Evolutionary conservation across 2,888 invertebrate species (phyloP).

Genomic region (Idaea biselata): DNA sequence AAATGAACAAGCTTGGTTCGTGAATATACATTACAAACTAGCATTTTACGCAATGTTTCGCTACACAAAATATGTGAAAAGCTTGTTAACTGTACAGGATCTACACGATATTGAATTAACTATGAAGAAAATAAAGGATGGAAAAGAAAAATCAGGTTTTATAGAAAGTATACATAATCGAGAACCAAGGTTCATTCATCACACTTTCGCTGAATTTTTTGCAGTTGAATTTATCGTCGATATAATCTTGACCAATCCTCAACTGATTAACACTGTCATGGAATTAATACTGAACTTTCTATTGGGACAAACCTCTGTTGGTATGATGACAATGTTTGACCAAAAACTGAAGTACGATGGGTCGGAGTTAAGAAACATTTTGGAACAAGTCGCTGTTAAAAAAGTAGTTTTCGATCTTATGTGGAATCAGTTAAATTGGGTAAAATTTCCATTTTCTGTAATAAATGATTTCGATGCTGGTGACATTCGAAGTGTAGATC

Average conservation of each 20-base stretch:
- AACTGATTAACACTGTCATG: neutral
- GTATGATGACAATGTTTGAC: slow-evolving; percentile 12
- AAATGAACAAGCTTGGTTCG: neutral
- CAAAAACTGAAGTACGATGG: slow-evolving; percentile 12
- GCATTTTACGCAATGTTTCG: neutral
- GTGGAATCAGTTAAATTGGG: neutral
- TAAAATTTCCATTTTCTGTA: neutral
- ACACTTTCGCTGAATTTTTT: neutral
- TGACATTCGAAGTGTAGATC: neutral
- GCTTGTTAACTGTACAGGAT: neutral
- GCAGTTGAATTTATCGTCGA: neutral
- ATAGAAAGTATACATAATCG: neutral
- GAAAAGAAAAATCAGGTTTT: slow-evolving; percentile 1
- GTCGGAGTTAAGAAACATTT: neutral
- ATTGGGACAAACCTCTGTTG: neutral
- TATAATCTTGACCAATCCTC: neutral
- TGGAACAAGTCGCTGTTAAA: neutral
- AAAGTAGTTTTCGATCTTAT: neutral
- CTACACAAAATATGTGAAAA: neutral
- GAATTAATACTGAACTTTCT: neutral
- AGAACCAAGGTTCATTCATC: neutral
- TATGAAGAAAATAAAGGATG: neutral
- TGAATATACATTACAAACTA: neutral
- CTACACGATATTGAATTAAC: neutral
- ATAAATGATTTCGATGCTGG: neutral